These are phyloP conservation scores for Heliconius nattereri DNA, from an alignment of 1,140 invertebrate genomes.

Conservation along the genomic window DNA sequence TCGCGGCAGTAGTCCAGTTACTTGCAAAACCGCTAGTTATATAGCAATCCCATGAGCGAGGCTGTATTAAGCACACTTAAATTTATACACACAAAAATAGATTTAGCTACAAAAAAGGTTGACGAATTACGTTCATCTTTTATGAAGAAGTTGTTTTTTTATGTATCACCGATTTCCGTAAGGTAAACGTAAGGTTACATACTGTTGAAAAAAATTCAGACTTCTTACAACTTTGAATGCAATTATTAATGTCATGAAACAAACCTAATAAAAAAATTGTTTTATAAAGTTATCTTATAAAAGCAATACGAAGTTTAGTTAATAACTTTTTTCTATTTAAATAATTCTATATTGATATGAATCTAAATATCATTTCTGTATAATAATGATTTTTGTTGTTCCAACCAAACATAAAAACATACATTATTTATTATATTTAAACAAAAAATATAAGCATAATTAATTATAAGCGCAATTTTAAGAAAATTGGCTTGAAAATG, in stretches of 20 bases:
- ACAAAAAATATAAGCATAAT: constrained; percentile 28
- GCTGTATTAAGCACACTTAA: constrained; percentile 51
- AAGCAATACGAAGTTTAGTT: neutral
- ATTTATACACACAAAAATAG: constrained; percentile 33
- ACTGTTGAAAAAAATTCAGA: no score
- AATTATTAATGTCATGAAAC: no score
- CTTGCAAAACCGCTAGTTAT: constrained; percentile 78
- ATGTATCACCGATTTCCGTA: neutral
- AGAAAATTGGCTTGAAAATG: constrained; percentile 21
- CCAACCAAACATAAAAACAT: neutral
- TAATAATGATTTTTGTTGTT: neutral
- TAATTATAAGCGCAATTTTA: constrained; percentile 21
- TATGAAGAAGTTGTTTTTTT: neutral
- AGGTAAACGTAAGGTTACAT: neutral
- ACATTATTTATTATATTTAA: constrained; percentile 2
- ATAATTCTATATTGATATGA: neutral
- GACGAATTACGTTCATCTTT: neutral
- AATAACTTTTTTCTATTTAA: neutral
- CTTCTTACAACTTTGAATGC: no score
- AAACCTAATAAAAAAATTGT: no score
- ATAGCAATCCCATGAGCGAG: constrained; percentile 68
- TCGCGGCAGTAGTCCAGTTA: constrained; percentile 72
- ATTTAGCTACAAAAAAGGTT: neutral
- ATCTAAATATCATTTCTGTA: neutral
- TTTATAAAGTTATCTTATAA: neutral